These are phyloP conservation scores for Abscondita cerata DNA, from an alignment of 2,888 invertebrate genomes.

Conservation along the genomic window DNA sequence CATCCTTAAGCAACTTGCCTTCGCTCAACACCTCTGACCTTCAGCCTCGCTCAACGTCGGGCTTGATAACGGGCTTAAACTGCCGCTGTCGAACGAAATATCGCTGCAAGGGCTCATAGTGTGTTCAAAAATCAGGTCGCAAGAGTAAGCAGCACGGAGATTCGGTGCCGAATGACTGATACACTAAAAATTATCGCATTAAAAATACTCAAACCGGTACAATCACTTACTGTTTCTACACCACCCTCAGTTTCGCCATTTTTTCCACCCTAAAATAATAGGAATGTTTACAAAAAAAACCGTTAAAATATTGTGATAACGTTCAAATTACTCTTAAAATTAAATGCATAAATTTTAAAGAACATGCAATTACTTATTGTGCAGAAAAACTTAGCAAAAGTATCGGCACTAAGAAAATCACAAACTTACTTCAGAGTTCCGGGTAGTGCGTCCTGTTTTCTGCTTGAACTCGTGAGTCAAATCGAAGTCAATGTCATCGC, in stretches of 20 bases:
- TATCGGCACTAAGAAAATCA: background rate
- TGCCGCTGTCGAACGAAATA: background rate
- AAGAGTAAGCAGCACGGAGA: no score
- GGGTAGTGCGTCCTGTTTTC: background rate
- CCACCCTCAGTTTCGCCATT: background rate
- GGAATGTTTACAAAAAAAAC: background rate
- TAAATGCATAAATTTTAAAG: no score
- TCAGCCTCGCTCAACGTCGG: slow-evolving; percentile 9
- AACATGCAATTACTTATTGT: no score
- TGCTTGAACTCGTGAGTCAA: slow-evolving; percentile 23
- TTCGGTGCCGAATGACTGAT: no score
- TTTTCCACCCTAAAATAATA: background rate
- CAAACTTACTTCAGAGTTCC: background rate
- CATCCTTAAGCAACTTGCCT: no score
- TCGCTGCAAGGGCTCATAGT: background rate
- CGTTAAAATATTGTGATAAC: no score
- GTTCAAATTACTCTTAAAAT: no score
- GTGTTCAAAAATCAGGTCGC: background rate
- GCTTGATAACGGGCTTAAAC: slow-evolving; percentile 11
- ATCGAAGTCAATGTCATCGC: slow-evolving; percentile 29
- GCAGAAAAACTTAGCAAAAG: no score
- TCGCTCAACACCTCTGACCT: background rate
- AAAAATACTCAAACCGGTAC: no score
- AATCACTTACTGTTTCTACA: no score
- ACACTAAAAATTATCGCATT: no score